Evolutionary conservation across 1,140 invertebrate genomes (phyloP), one percentile per base, ranked within the genome.

Genomic region (Hermatobates lingyangjiaoensis): DNA sequence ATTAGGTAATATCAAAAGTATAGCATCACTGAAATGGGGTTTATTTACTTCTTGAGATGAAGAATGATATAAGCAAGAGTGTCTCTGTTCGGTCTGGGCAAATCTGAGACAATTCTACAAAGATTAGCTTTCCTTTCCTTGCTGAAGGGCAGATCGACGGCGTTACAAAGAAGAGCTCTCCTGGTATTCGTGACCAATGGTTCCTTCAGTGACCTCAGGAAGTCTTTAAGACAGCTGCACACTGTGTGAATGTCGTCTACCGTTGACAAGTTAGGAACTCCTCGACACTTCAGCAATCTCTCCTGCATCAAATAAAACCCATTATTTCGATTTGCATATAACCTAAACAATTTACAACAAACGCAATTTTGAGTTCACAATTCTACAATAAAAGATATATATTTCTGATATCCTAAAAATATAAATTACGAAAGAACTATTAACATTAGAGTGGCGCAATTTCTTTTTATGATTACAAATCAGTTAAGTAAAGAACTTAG

Each of bases 181-280:
- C 83, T 67, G 10, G 72, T 67, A 42, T 72, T 71, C 1, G 87
- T 84, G 18, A 93, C 75, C 3, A 96, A 64, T 1, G 91, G 85
- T 61, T 95, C 90, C 54, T 78, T 76, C 15, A 93, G 64, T 4
- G 71, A 72, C 30, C 84, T 72, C 20, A 94, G 67, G 66, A 94
- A 95, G 64, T 87, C 80, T 67, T 93, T 94, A 0, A 94, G 66
- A 49, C 79, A 82, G 15, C 86, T 81, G 65, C 84, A 89, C 40
- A 93, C 70, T 0, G 82, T 80, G 60, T 89, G 74, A 27, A 91
- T 75, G 57, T 92, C 87, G 20, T 53, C 54, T 12, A 74, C 62
- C 34, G 75, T 68, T 1, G 74, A 74, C 38, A 90, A 63, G 63
- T 77, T 80, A 0, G 84, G 85, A 3, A 76, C 69, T 24, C 78